phyloP scores from a whole-genome alignment of 2,113 vertebrate species.

The Phylloscopus whistleri region DNA sequence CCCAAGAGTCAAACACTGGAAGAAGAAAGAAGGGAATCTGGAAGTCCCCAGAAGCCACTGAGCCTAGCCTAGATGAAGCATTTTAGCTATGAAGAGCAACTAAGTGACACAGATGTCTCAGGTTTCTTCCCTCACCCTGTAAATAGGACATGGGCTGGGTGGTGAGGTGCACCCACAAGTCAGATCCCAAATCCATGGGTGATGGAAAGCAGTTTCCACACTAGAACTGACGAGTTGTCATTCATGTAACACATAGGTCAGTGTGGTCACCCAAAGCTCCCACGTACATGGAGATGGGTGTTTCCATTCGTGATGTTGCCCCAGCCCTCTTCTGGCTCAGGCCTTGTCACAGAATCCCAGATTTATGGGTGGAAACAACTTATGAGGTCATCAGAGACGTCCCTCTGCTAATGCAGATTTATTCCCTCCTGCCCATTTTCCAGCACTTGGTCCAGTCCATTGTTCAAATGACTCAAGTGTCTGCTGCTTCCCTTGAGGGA shows the following conservation, averaged over 20 bases:
- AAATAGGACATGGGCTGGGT: neutral
- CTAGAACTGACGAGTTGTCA: neutral
- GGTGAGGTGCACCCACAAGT: neutral
- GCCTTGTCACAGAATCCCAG: neutral
- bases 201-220: neutral
- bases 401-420: slow-evolving; percentile 21
- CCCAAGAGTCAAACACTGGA: neutral
- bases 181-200: neutral
- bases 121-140: neutral
- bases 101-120: neutral
- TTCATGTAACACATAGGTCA: neutral
- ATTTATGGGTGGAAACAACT: slow-evolving; percentile 34
- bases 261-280: neutral
- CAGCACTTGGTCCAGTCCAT: slow-evolving; percentile 12
- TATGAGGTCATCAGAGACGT: neutral
- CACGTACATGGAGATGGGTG: neutral
- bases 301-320: neutral
- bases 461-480: slow-evolving; percentile 34
- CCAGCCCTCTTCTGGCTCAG: neutral
- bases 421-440: slow-evolving; percentile 43
- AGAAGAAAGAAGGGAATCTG: neutral
- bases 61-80: neutral
- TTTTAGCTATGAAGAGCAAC: neutral
- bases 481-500: slow-evolving; percentile 9
- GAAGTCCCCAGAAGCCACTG: neutral